These are phyloP conservation scores for Uloborus plumipes DNA, from an alignment of 2,888 invertebrate genomes.

Conservation along the genomic window DNA sequence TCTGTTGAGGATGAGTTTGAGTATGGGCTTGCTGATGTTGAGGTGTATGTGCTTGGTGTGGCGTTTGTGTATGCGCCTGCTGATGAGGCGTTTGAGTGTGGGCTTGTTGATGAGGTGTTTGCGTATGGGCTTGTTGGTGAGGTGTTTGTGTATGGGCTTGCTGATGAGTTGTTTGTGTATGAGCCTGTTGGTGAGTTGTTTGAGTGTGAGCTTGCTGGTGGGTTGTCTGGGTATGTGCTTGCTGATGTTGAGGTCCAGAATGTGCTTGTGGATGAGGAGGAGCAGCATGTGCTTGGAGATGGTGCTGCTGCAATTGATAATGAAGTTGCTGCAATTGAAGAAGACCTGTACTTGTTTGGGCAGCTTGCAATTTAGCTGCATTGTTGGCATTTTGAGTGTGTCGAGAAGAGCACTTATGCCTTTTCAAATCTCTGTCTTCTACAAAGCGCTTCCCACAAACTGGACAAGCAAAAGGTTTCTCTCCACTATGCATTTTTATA, in stretches of 20 bases:
- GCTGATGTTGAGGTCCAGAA: conserved; percentile 59
- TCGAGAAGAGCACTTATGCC: conserved; percentile 64
- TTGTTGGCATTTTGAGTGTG: conserved; percentile 58
- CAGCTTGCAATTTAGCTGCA: conserved; percentile 33
- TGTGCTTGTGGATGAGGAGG: conserved; percentile 42
- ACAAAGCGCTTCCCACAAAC: conserved; percentile 65
- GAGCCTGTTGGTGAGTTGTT: conserved; percentile 49
- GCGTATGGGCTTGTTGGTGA: conserved; percentile 41
- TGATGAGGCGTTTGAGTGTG: conserved; percentile 32
- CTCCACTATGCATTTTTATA: conserved; percentile 65
- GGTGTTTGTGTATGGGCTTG: conserved; percentile 50
- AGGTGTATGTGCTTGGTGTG: conserved; percentile 1
- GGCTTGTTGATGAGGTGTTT: conserved; percentile 23
- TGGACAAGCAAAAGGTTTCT: conserved; percentile 64
- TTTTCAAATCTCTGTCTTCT: conserved; percentile 62
- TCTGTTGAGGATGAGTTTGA: conserved; percentile 28
- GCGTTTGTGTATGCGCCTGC: conserved; percentile 24
- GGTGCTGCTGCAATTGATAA: conserved; percentile 63
- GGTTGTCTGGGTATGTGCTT: conserved; percentile 47
- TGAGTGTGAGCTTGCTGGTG: conserved; percentile 60
- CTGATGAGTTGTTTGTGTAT: conserved; percentile 50
- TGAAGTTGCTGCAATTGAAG: conserved; percentile 61
- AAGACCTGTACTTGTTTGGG: conserved; percentile 46
- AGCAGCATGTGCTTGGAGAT: conserved; percentile 39
- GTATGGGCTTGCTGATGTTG: conserved; percentile 57